These are phyloP conservation scores for Xenotilapia longispinis DNA, from an alignment of 2,113 vertebrate genomes.

Conservation along the genomic window DNA sequence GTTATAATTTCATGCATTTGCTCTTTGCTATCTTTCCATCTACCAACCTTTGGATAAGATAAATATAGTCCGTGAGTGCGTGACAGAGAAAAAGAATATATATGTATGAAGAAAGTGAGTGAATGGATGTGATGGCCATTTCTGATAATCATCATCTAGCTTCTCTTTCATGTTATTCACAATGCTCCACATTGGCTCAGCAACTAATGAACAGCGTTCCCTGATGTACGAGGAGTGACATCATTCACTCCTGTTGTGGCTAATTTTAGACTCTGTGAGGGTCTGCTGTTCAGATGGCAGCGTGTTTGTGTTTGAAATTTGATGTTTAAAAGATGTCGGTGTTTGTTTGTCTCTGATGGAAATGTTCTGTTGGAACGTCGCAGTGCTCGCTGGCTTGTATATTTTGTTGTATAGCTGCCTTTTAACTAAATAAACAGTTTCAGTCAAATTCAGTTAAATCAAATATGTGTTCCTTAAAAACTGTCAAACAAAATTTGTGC, in stretches of 20 bases:
- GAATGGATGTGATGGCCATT: background rate
- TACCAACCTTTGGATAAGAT: background rate
- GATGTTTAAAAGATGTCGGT: background rate
- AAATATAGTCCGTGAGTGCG: background rate
- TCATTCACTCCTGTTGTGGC: background rate
- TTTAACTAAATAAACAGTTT: background rate
- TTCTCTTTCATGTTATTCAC: background rate
- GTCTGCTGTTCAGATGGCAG: background rate
- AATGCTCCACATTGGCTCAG: background rate
- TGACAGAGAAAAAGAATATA: background rate
- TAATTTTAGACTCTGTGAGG: background rate
- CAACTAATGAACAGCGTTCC: slow-evolving; percentile 2
- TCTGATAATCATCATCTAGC: background rate
- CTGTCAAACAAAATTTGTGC: background rate
- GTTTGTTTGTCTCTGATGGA: background rate
- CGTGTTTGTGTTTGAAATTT: background rate
- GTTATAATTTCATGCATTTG: background rate
- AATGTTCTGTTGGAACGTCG: background rate
- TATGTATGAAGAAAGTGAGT: background rate
- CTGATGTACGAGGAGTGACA: background rate
- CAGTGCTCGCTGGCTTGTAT: background rate
- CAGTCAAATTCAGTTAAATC: background rate
- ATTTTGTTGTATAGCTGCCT: background rate
- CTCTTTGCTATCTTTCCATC: background rate
- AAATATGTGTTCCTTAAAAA: background rate